These are phyloP conservation scores for Caiman crocodilus DNA, from an alignment of 2,797 vertebrate species.

Conservation along the genomic window DNA sequence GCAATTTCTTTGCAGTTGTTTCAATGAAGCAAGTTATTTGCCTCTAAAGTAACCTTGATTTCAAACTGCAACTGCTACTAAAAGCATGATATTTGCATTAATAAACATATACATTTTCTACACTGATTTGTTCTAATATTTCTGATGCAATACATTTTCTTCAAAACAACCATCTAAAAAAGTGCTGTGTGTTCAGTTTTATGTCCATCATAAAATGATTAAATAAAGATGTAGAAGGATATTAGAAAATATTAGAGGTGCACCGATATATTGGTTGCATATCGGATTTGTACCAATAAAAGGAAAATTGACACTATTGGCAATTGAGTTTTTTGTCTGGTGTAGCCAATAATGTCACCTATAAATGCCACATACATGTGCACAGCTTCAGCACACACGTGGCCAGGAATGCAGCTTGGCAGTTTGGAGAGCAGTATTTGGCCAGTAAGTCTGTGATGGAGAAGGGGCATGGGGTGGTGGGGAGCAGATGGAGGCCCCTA, in stretches of 20 bases:
- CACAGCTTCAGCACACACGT: too few species aligned
- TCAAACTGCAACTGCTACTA: constrained; percentile 12
- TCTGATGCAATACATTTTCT: not conserved
- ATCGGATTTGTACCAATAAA: too few species aligned
- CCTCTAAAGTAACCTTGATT: not conserved
- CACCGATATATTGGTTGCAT: too few species aligned
- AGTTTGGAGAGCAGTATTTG: too few species aligned
- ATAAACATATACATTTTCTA: accelerated
- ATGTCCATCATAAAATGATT: accelerated
- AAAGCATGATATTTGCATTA: not conserved
- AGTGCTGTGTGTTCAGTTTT: not conserved
- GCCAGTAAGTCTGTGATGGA: too few species aligned
- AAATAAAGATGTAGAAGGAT: not conserved
- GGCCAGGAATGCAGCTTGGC: too few species aligned
- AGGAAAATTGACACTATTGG: too few species aligned
- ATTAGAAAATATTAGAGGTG: not conserved
- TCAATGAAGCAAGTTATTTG: constrained; percentile 18
- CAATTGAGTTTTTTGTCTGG: too few species aligned
- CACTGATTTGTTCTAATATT: not conserved
- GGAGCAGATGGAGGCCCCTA: too few species aligned
- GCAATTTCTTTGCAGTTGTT: not conserved
- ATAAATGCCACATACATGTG: too few species aligned
- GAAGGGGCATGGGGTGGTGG: too few species aligned
- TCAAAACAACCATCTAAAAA: not conserved
- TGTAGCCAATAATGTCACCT: too few species aligned